Percentiles rank a stretch among this genome's conserved stretches.
Conservation (phyloP, 2,888 invertebrate species). For the Dione juno region DNA sequence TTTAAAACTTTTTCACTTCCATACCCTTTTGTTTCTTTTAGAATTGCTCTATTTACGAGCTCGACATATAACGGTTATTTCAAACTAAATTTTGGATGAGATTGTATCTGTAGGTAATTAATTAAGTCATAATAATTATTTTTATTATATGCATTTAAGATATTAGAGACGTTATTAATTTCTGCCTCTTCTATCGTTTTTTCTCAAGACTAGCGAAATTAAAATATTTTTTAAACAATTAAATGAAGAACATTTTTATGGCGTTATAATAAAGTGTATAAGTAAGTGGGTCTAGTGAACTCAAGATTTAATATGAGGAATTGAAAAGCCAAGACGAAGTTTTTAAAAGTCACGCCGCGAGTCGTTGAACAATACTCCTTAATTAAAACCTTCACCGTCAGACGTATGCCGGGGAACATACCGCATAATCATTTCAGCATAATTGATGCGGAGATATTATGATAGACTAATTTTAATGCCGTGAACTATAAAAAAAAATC, state of each 20-base stretch:
- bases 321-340: conserved; percentile 62
- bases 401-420: conserved; percentile 58
- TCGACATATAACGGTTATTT: conserved; percentile 35
- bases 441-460: conserved; percentile 58
- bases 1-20: conserved; percentile 53
- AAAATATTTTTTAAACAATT: background rate
- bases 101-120: background rate
- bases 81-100: conserved; percentile 2
- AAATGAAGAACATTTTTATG: background rate
- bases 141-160: background rate
- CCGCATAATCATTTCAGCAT: conserved; percentile 73
- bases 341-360: conserved; percentile 75
- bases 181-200: too few relatives aligned
- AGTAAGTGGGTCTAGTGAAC: conserved; percentile 43
- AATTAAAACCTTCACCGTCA: conserved; percentile 72
- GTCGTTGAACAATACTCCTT: conserved; percentile 75
- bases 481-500: conserved; percentile 51
- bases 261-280: conserved; percentile 8
- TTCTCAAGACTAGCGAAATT: background rate
- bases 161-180: too few relatives aligned
- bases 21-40: conserved; percentile 47
- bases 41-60: conserved; percentile 41
- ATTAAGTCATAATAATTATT: background rate
- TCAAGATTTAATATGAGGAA: conserved; percentile 61
- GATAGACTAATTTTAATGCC: conserved; percentile 53